Conservation (phyloP, 2,113 vertebrate genomes). For the Raja brachyura region DNA sequence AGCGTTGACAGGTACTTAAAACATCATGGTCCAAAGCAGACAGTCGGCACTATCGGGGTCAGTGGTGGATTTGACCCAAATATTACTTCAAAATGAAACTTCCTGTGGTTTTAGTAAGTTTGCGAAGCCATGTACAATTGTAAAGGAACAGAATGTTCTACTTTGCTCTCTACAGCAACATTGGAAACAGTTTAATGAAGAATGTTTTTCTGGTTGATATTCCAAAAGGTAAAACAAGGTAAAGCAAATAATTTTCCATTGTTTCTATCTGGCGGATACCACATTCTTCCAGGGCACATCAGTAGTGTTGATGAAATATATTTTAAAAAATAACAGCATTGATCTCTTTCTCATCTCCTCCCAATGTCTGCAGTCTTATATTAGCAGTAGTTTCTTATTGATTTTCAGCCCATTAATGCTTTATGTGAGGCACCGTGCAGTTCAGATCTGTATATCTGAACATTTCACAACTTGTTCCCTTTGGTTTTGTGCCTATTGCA, state of each 20-base stretch:
- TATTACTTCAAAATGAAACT: neutral
- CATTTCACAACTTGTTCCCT: neutral
- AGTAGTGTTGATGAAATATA: neutral
- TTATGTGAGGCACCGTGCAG: too few relatives aligned
- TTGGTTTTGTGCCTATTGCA: neutral
- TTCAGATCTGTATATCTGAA: neutral
- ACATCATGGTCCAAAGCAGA: too few relatives aligned
- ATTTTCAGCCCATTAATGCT: too few relatives aligned
- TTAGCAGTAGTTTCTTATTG: neutral
- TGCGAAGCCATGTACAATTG: neutral
- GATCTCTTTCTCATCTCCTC: neutral
- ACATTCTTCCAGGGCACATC: neutral
- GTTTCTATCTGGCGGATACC: too few relatives aligned
- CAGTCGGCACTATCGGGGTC: too few relatives aligned
- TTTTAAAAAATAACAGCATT: neutral
- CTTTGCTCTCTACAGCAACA: neutral
- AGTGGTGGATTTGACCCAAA: too few relatives aligned
- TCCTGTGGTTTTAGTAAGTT: neutral
- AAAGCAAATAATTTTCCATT: too few relatives aligned
- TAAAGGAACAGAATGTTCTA: neutral
- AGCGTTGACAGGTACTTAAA: too few relatives aligned
- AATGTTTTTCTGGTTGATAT: neutral
- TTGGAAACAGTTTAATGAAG: neutral
- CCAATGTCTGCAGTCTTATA: neutral
- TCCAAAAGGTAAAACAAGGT: neutral